These are phyloP conservation scores for Chiloscyllium punctatum DNA, from an alignment of 2,797 vertebrate genomes.

Conservation along the genomic window DNA sequence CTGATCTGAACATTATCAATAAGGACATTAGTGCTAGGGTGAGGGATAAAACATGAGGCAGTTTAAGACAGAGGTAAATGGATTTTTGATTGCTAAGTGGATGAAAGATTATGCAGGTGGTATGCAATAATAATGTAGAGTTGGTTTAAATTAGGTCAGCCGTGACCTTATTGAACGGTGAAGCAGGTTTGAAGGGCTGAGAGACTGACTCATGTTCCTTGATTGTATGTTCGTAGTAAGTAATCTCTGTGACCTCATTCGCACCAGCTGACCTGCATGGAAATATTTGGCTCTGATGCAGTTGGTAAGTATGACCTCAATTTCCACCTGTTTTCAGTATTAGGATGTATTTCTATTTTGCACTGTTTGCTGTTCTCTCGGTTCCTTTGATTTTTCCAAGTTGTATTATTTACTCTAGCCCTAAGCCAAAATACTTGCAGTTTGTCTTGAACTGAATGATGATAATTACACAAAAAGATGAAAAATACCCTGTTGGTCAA, in stretches of 20 bases:
- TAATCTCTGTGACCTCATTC: not conserved
- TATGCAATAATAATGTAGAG: too few species aligned
- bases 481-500: not conserved
- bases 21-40: not conserved
- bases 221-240: not conserved
- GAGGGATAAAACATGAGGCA: not conserved
- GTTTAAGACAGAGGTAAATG: too few species aligned
- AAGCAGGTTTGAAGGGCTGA: too few species aligned
- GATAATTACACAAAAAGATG: not conserved
- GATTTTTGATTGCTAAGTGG: too few species aligned
- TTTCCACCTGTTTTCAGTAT: not conserved
- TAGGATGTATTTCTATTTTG: not conserved
- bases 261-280: not conserved
- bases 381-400: not conserved
- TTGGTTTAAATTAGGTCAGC: too few species aligned
- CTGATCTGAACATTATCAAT: not conserved
- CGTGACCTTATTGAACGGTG: too few species aligned
- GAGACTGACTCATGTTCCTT: too few species aligned
- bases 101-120: too few species aligned
- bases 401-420: not conserved
- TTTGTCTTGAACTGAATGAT: not conserved
- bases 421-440: not conserved
- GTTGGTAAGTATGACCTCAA: too few species aligned
- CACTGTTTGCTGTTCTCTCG: not conserved
- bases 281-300: not conserved